Percentiles rank a stretch among this genome's conserved stretches.
These are phyloP conservation scores for Glaucidium brasilianum DNA, from an alignment of 2,113 vertebrate genomes.

Conservation along the genomic window DNA sequence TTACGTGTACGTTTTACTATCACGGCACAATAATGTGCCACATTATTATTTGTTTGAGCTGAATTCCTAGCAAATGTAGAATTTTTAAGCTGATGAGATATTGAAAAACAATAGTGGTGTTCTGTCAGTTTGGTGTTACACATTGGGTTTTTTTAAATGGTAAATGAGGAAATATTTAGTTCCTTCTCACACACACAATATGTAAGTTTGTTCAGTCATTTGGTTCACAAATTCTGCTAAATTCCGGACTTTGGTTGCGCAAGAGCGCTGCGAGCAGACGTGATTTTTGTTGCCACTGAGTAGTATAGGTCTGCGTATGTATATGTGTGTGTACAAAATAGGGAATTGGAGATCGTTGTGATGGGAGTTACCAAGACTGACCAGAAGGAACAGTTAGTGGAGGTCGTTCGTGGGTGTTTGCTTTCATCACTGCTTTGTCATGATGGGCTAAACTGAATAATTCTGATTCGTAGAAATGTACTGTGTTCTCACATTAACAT, in stretches of 20 bases:
- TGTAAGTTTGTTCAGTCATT: neutral
- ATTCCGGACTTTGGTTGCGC: neutral
- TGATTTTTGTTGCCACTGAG: neutral
- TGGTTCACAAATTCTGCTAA: neutral
- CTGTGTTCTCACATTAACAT: neutral
- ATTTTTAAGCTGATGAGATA: neutral
- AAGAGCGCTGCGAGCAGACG: neutral
- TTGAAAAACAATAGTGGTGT: neutral
- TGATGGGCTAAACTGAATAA: neutral
- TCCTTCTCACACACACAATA: neutral
- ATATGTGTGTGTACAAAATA: neutral
- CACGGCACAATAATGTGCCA: neutral
- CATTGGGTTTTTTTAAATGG: neutral
- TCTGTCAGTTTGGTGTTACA: neutral
- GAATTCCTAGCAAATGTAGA: neutral
- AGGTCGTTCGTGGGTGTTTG: neutral
- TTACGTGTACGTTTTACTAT: neutral
- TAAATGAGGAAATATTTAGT: neutral
- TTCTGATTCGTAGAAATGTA: neutral
- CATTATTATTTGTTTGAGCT: neutral
- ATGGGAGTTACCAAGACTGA: neutral
- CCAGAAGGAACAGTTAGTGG: neutral
- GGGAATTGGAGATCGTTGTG: neutral
- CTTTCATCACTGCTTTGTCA: neutral
- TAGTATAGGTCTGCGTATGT: rapidly evolving